A percentile compares a stretch with the other conserved stretches of the same genome.
Evolutionary conservation across 2,797 vertebrate species (phyloP).

Genomic region (Darevskia nairensis): DNA sequence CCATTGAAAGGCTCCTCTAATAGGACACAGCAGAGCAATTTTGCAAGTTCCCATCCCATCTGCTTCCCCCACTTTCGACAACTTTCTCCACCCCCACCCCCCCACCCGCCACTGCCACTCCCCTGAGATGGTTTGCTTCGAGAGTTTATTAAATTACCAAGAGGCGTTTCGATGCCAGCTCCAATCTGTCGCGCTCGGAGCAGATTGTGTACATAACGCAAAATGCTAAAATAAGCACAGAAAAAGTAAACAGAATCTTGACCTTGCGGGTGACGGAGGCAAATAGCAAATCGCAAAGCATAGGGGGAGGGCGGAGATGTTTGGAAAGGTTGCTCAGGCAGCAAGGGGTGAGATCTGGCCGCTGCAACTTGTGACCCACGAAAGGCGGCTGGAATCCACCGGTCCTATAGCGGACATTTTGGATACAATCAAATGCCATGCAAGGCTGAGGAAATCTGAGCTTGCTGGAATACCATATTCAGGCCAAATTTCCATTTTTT

Average conservation of each 20-base stretch:
- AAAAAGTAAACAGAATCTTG: conserved; percentile 17
- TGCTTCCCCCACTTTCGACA: background rate
- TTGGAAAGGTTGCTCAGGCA: too few species aligned
- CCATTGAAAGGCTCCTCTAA: too few species aligned
- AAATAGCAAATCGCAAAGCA: background rate
- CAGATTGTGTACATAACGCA: conserved; percentile 34
- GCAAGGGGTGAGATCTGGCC: too few species aligned
- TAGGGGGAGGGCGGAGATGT: too few species aligned
- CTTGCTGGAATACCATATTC: background rate
- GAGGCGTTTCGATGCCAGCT: background rate
- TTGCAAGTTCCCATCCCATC: background rate
- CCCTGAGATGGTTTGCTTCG: background rate
- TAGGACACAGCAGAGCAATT: background rate
- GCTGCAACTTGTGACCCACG: too few species aligned
- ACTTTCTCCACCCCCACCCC: too few species aligned
- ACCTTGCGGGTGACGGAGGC: background rate
- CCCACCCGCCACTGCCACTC: background rate
- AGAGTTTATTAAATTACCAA: conserved; percentile 15
- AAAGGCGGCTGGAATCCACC: background rate
- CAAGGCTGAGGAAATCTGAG: background rate
- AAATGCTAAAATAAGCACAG: conserved; percentile 41
- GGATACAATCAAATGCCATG: background rate
- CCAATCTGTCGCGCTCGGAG: background rate
- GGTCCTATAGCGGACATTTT: background rate
- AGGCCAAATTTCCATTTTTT: background rate